Evolutionary conservation across 2,113 vertebrate species (phyloP).

Genomic region (Megaceryle maxima): DNA sequence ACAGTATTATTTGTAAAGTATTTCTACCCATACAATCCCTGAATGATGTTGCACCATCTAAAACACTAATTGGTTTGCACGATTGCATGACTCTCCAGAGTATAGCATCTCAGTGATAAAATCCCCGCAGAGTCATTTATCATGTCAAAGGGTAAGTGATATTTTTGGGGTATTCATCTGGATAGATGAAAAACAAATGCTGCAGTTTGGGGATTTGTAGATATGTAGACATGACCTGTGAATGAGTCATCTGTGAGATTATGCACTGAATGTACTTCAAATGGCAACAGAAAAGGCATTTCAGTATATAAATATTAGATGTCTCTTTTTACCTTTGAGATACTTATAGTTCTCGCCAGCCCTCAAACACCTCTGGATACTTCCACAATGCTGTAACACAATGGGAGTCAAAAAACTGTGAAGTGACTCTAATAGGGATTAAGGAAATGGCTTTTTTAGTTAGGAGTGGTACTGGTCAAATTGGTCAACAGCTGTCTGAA

Average conservation of each 20-base stretch:
- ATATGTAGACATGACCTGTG: neutral
- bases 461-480: neutral
- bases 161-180: conserved; percentile 34
- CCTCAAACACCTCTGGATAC: neutral
- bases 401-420: neutral
- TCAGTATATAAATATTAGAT: neutral
- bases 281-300: neutral
- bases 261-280: neutral
- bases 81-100: neutral
- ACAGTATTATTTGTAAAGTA: conserved; percentile 17
- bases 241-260: conserved; percentile 4
- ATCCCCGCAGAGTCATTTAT: conserved; percentile 24
- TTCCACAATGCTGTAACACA: neutral
- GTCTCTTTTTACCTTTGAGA: neutral
- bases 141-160: conserved; percentile 41
- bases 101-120: conserved; percentile 27
- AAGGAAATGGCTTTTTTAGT: neutral
- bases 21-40: neutral
- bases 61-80: conserved; percentile 51
- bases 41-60: conserved; percentile 35
- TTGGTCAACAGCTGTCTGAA: too few species aligned
- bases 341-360: neutral
- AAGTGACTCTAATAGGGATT: neutral
- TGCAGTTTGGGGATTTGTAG: neutral
- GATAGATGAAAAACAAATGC: neutral